Evolutionary conservation across 2,888 invertebrate genomes (phyloP).

Genomic region (Caenorhabditis sp.): DNA sequence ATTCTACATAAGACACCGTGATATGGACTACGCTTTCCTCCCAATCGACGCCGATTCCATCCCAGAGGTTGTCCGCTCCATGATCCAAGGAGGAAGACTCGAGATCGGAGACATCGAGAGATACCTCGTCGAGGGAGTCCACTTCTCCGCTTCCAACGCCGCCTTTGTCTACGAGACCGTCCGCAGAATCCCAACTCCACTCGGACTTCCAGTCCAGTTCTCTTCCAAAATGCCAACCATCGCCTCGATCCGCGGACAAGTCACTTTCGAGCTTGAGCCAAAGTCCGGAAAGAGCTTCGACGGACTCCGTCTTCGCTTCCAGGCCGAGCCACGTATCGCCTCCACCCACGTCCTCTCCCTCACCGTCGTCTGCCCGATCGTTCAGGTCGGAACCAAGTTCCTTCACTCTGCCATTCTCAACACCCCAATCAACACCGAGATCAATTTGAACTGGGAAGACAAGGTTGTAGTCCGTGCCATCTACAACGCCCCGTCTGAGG

Average conservation of each 20-base stretch:
- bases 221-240: conserved; percentile 68
- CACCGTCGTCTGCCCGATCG: conserved; percentile 65
- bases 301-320: conserved; percentile 60
- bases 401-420: conserved; percentile 63
- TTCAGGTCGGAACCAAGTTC: conserved; percentile 70
- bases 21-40: conserved; percentile 74
- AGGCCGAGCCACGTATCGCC: conserved; percentile 63
- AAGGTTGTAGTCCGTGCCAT: conserved; percentile 52
- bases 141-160: conserved; percentile 54
- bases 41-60: conserved; percentile 70
- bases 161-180: conserved; percentile 64
- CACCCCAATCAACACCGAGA: conserved; percentile 56
- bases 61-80: conserved; percentile 79
- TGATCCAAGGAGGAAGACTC: conserved; percentile 61
- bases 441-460: conserved; percentile 59
- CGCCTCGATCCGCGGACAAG: conserved; percentile 58
- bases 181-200: conserved; percentile 61
- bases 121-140: conserved; percentile 55
- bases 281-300: conserved; percentile 60
- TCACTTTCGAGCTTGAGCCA: conserved; percentile 65
- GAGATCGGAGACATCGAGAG: conserved; percentile 62
- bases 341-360: conserved; percentile 65
- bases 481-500: conserved; percentile 57
- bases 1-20: conserved; percentile 66
- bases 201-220: conserved; percentile 69